Evolutionary conservation across 53 echinoderm and acorn worm genomes (phyloP), one percentile per base, ranked within the genome.

Genomic region (Paracentrotus lividus): DNA sequence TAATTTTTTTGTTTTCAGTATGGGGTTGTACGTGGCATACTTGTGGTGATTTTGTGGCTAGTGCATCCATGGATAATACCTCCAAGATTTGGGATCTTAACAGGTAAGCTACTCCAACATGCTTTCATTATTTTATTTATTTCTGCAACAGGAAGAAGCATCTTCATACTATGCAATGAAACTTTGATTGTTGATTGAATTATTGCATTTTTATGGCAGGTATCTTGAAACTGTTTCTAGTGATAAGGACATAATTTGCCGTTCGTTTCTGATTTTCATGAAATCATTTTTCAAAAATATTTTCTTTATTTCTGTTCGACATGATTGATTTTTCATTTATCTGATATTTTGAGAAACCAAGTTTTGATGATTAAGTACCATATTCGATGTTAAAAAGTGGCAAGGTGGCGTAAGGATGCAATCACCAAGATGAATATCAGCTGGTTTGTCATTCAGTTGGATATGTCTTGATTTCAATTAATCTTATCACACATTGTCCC

Each of bases 1-100:
- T 16, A 9, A 4, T 72, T 72, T 93, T 45, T 66, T 93, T 85
- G 5, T 51, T 75, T 56, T 61, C 90, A 99, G 99, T 99, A 21
- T 99, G 99, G 99, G 99, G 99, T 12, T 97, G 97, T 88, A 60
- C 97, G 66, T 99, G 97, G 97, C 99, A 99, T 45, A 93, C 95
- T 15, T 93, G 95, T 90, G 99, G 99, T 57, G 96, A 99, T 47
- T 99, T 99, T 94, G 93, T 99, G 29, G 99, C 96, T 33, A 97
- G 97, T 77, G 97, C 96, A 42, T 99, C 97, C 18, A 97, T 99
- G 99, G 99, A 99, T 86, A 97, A 97, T 76, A 99, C 99, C 20
- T 94, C 99, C 29, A 99, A 99, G 86, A 92, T 99, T 53, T 99
- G 97, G 97, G 99, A 99, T 92, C 96, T 99, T 23, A 97, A 99